Evolutionary conservation across 1,140 invertebrate genomes (phyloP).

Genomic region (Drosophila nigromelanica): DNA sequence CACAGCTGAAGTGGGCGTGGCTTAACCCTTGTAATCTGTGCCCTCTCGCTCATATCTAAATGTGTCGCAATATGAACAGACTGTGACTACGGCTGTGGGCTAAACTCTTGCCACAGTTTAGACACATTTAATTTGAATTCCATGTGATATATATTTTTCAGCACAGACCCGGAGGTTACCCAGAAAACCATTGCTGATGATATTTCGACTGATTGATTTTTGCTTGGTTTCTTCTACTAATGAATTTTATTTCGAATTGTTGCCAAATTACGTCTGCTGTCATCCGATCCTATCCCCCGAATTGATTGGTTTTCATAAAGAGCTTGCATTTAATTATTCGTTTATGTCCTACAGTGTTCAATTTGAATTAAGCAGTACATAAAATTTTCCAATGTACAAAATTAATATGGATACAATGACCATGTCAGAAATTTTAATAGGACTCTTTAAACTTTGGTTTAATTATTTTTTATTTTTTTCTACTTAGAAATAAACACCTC

Average conservation of each 20-base stretch:
- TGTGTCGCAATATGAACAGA: constrained; percentile 56
- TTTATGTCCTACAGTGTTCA: constrained; percentile 46
- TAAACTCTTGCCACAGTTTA: constrained; percentile 9
- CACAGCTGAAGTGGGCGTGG: constrained; percentile 51
- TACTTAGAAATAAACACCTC: not conserved
- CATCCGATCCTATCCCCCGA: constrained; percentile 17
- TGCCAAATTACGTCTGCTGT: constrained; percentile 38
- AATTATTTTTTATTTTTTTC: not conserved
- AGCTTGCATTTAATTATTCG: constrained; percentile 40
- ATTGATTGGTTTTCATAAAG: constrained; percentile 27
- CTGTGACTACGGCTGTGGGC: constrained; percentile 10
- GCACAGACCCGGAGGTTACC: not conserved
- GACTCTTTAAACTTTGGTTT: not conserved
- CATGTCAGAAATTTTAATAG: not conserved
- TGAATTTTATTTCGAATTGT: constrained; percentile 43
- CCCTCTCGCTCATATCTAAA: constrained; percentile 22
- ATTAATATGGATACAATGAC: not conserved
- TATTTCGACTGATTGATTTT: constrained; percentile 41
- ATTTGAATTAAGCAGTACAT: constrained; percentile 5
- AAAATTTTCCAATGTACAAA: not conserved
- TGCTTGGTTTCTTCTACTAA: constrained; percentile 17
- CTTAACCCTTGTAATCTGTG: constrained; percentile 16
- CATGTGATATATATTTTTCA: constrained; percentile 16
- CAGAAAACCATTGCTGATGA: not conserved
- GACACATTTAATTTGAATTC: constrained; percentile 48